Evolutionary conservation across 2,888 invertebrate genomes (phyloP), one percentile per base, ranked within the genome.

Genomic region (Gortyna flavago): DNA sequence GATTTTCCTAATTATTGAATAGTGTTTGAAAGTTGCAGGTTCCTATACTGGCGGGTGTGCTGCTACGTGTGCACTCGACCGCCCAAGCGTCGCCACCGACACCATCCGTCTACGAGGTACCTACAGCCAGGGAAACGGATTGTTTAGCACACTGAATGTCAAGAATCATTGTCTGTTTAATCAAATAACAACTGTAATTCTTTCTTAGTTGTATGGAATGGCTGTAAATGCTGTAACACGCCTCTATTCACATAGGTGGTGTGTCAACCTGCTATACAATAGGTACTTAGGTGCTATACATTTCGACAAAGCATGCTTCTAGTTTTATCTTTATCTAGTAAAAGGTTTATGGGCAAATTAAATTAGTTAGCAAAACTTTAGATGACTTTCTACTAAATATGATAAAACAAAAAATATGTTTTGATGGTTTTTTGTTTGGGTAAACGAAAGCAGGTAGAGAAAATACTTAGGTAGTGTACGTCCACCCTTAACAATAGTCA

Each of bases 41-140:
- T 99, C 91, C 95, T 99, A n/a, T 99, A 99, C 93, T 99, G 99
- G 99, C 97, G 98, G 77, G 98, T 98, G 6, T 99, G 99, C 91
- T 99, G 99, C 92, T 99, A 98, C 94, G 97, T 98, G 69, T 99
- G 99, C 94, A 98, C 98, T 0, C 97, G 98, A 38, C 98, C 98
- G 32, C 98, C 98, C 0, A 96, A 97, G 77, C 95, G 97, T 75
- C 93, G 97, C 32, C 96, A 97, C 51, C 94, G 96, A 0, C 95
- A 94, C 77, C 93, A 93, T 41, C 89, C 81, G 1, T 88, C 91
- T 1, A 78, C 88, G 3, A 92, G 93, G 94, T 91, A 74, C 16
- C 25, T 7, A 25, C 5, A 41, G 2, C 6, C 21, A 29, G 4
- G 3, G 44, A 62, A 25, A 11, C 21, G 6, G 25, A 25, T 44